Conservation (phyloP, 2,797 vertebrate genomes). For the Periophthalmus magnuspinnatus region DNA sequence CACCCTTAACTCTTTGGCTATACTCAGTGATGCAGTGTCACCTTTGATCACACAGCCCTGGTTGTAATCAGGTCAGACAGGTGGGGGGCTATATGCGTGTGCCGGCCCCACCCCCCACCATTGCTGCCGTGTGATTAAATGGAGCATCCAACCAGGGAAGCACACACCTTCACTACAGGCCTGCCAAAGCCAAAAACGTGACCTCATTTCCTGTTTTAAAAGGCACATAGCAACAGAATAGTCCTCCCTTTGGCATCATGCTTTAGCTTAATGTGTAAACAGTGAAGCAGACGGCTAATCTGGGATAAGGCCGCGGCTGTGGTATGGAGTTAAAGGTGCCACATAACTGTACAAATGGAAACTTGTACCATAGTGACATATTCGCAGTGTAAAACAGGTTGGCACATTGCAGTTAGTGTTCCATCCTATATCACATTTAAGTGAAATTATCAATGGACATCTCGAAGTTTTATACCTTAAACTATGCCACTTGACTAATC, state of each 20-base stretch:
- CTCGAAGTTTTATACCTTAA: background rate
- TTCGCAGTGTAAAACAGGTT: background rate
- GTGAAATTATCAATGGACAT: background rate
- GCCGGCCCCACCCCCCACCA: constrained; percentile 10
- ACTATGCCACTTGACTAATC: background rate
- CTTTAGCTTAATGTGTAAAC: constrained; percentile 16
- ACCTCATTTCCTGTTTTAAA: constrained; percentile 54
- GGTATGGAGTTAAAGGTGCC: constrained; percentile 1
- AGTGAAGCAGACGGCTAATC: background rate
- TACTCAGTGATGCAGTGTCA: constrained; percentile 32
- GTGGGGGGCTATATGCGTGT: constrained; percentile 28
- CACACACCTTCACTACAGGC: constrained; percentile 42
- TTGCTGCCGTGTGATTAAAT: constrained; percentile 55
- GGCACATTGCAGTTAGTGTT: background rate
- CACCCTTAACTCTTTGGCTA: background rate
- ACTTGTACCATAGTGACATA: background rate
- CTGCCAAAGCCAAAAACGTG: constrained; percentile 46
- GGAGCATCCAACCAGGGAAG: constrained; percentile 52
- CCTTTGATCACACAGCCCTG: constrained; percentile 32
- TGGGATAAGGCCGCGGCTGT: background rate
- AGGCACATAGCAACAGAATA: constrained; percentile 21
- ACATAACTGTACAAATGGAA: constrained; percentile 9
- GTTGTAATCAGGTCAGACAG: constrained; percentile 54
- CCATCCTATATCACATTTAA: background rate
- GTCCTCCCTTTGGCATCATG: constrained; percentile 15